Percentiles rank a stretch among this genome's conserved stretches.
These are phyloP conservation scores for Galaxias olidus DNA, from an alignment of 2,797 vertebrate genomes.

Conservation along the genomic window DNA sequence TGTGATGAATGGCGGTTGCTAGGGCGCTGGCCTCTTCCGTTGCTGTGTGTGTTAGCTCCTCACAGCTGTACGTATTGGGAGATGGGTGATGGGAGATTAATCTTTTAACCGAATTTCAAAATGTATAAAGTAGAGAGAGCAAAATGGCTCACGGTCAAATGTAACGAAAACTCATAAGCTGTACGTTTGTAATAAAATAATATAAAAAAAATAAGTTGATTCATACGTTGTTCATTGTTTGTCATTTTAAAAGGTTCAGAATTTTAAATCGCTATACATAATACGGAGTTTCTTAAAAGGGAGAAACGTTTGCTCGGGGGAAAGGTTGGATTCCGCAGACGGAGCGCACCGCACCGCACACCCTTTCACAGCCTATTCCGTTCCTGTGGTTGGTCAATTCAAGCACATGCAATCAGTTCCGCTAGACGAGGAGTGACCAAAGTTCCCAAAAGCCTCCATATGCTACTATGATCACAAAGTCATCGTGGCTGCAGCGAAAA, in stretches of 20 bases:
- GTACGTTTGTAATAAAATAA: slow-evolving; percentile 87
- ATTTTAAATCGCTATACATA: too few species aligned
- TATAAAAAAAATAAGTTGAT: slow-evolving; percentile 64
- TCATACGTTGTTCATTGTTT: slow-evolving; percentile 40
- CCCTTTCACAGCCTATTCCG: too few species aligned
- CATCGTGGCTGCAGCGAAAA: too few species aligned
- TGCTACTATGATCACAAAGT: too few species aligned
- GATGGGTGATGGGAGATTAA: slow-evolving; percentile 67
- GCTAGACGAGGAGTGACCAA: too few species aligned
- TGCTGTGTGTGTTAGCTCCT: slow-evolving; percentile 45
- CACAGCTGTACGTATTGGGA: slow-evolving; percentile 64
- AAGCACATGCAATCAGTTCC: too few species aligned
- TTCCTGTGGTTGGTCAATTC: too few species aligned
- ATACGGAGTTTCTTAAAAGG: background rate
- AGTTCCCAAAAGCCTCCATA: too few species aligned
- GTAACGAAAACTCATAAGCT: slow-evolving; percentile 81
- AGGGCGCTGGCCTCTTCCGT: slow-evolving; percentile 52
- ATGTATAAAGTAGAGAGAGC: slow-evolving; percentile 77
- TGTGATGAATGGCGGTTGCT: slow-evolving; percentile 43
- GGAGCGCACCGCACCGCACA: too few species aligned
- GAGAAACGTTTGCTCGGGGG: too few species aligned
- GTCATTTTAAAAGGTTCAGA: slow-evolving; percentile 13
- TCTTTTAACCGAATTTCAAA: slow-evolving; percentile 68
- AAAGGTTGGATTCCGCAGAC: too few species aligned
- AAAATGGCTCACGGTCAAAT: slow-evolving; percentile 67